Evolutionary conservation across 1,140 invertebrate species (phyloP), one percentile per base, ranked within the genome.

Genomic region (Anadara kagoshimensis): DNA sequence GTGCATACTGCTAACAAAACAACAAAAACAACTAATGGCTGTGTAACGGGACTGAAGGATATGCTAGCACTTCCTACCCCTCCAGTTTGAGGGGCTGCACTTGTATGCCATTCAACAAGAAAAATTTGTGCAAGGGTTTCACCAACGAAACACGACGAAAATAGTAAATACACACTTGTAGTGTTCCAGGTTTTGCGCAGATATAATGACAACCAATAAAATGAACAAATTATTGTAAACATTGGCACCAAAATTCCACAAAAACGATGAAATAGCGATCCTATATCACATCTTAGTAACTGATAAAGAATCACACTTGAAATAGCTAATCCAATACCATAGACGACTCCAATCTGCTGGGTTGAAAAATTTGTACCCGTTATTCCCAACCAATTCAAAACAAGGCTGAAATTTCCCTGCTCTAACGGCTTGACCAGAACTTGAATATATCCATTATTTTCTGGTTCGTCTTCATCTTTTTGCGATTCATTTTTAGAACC

Each of bases 131-230:
- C 85, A 22, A 89, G 63, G 22, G 82, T 82, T 73, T 90, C 89
- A 54, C 87, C 89, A 7, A 84, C 73, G 64, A 86, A 85, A 77
- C 88, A 88, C 10, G 87, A 86, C 57, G 82, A 85, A 69, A 89
- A 88, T 12, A 89, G 75, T 29, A 90, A 72, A 79, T 88, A 90
- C 22, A 90, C 83, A 79, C 88, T 88, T 4, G 86, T 90, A 51
- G 79, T 83, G 70, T 80, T 87, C 89, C 88, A 89, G 10, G 84
- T 83, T 68, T 83, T 84, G 26, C 89, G 81, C 51, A 87, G 80
- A 73, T 83, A 84, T 61, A 90, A 59, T 11, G 88, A 80, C 58
- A 90, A 71, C 83, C 87, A 88, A 75, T 85, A 90, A 68, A 88
- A 90, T 41, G 80, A 78, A 80, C 84, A 87, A 20, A 85, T 57